A percentile compares a stretch with the other conserved stretches of the same genome.
These are phyloP conservation scores for Scolopax bukidnonensis DNA, from an alignment of 2,797 vertebrate species.

Conservation along the genomic window DNA sequence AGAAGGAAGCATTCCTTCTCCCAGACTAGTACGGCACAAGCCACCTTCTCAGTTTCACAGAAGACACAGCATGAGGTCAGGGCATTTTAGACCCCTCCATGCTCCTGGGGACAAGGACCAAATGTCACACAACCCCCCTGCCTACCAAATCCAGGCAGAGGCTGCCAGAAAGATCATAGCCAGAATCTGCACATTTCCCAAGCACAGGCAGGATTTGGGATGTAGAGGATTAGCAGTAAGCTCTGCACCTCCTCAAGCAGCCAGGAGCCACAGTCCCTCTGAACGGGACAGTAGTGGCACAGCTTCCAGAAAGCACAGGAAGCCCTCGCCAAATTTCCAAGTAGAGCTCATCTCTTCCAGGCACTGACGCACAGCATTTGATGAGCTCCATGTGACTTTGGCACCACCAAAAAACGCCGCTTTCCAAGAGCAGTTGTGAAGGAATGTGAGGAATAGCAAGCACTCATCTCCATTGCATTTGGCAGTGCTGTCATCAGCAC, in stretches of 20 bases:
- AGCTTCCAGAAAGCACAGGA: neutral
- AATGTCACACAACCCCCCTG: neutral
- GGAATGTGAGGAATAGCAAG: neutral
- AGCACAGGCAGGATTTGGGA: neutral
- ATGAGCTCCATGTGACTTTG: neutral
- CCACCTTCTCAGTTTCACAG: neutral
- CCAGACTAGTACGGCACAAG: neutral
- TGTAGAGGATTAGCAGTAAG: neutral
- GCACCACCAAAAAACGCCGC: rapidly evolving
- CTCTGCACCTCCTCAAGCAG: neutral
- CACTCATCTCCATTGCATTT: neutral
- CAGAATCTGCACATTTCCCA: neutral
- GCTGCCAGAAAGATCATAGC: neutral
- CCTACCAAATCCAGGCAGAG: neutral
- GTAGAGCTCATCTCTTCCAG: neutral
- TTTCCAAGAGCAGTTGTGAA: neutral
- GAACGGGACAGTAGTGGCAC: neutral
- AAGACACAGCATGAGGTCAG: neutral
- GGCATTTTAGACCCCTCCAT: neutral
- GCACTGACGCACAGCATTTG: neutral
- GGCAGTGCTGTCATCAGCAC: neutral
- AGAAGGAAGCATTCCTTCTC: neutral
- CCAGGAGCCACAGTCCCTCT: rapidly evolving
- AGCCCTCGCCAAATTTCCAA: neutral
- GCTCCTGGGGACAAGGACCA: neutral